Percentiles rank a stretch among this genome's conserved stretches.
Evolutionary conservation across 2,797 vertebrate genomes (phyloP).

Genomic region (Falco berigora): DNA sequence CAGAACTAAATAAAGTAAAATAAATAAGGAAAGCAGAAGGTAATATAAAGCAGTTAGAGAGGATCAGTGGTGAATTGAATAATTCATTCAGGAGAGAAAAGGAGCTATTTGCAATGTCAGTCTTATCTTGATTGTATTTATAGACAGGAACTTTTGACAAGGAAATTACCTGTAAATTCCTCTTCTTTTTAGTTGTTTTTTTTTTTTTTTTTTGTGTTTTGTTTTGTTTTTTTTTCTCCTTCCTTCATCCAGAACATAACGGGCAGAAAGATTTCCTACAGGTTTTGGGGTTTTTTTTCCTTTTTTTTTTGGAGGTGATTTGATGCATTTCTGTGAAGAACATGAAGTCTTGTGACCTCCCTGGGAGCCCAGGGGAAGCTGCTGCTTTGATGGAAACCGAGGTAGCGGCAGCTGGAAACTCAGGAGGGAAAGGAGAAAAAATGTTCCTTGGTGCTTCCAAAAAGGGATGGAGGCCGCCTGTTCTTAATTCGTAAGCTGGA

Average conservation of each 20-base stretch:
- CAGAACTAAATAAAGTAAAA: slow-evolving; percentile 50
- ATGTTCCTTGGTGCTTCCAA: not conserved
- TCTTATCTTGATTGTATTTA: slow-evolving; percentile 65
- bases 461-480: not conserved
- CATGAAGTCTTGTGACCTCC: not conserved
- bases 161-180: slow-evolving; percentile 67
- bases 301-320: not conserved
- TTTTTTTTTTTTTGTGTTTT: too few relatives aligned
- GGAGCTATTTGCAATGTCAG: slow-evolving; percentile 59
- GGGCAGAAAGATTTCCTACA: not conserved
- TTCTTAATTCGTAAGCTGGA: not conserved
- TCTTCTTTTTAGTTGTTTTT: not conserved
- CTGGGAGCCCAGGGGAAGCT: not conserved
- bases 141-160: slow-evolving; percentile 66
- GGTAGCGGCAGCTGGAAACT: not conserved
- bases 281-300: not conserved
- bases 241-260: not conserved
- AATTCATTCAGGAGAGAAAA: slow-evolving; percentile 65
- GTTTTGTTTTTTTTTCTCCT: not conserved
- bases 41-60: slow-evolving; percentile 53
- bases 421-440: not conserved
- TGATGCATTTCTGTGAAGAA: slow-evolving; percentile 7
- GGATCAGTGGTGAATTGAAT: slow-evolving; percentile 64
- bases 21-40: slow-evolving; percentile 45
- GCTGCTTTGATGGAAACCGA: not conserved